Percentiles rank a stretch among this genome's conserved stretches.
phyloP scores from a whole-genome alignment of 2,797 vertebrate genomes.

The Momotus momota region DNA sequence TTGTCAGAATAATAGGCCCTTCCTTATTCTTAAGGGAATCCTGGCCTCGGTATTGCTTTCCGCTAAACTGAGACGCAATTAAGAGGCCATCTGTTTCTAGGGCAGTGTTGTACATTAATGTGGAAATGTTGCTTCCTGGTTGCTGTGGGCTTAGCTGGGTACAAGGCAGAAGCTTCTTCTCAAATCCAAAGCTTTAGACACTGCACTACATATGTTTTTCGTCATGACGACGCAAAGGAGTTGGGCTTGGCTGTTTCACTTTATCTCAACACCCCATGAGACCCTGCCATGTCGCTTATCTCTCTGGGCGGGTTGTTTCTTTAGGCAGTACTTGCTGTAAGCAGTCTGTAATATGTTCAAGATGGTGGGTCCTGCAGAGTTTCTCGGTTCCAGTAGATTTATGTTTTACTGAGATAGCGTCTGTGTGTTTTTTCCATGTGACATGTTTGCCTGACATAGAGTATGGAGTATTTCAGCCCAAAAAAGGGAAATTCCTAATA shows the following conservation, averaged over 20 bases:
- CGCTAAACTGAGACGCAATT: background rate
- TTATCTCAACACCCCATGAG: slow-evolving; percentile 47
- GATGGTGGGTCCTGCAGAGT: background rate
- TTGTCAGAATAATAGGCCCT: background rate
- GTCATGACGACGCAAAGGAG: background rate
- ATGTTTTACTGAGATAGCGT: slow-evolving; percentile 48
- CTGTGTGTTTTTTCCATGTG: background rate
- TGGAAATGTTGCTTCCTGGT: background rate
- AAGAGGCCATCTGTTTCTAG: background rate
- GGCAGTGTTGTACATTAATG: background rate
- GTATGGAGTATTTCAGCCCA: background rate
- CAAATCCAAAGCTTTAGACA: background rate
- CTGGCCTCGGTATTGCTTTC: background rate
- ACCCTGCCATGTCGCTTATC: slow-evolving; percentile 26
- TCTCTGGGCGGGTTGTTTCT: background rate
- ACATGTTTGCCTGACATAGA: background rate
- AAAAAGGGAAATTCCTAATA: background rate
- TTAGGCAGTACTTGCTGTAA: background rate
- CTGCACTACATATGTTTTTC: background rate
- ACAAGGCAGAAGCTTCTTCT: background rate
- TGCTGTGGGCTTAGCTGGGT: background rate
- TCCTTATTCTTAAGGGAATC: background rate
- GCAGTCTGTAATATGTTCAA: background rate
- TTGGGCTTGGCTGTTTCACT: background rate
- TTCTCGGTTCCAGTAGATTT: background rate